Evolutionary conservation across 2,888 invertebrate species (phyloP), one percentile per base, ranked within the genome.

Genomic region (Matsumyia berberina): DNA sequence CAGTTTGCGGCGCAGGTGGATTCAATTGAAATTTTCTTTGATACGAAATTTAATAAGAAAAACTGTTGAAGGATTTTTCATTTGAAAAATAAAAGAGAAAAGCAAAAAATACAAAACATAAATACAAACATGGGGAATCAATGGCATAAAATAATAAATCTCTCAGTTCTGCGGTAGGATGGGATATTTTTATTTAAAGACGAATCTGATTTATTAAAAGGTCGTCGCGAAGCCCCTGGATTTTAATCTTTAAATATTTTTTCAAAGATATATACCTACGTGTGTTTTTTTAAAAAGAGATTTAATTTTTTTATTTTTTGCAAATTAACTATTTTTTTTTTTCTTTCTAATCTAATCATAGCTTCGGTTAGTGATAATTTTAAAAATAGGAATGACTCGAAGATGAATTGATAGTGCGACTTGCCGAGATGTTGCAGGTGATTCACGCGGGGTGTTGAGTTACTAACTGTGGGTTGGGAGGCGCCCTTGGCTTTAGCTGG

Each of bases 11-110:
- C 62, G 58, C 85, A 85, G 85, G 85, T 85, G 85, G 85, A 85
- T 85, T 85, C 85, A 74, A 80, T 85, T 80, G 80, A 85, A 85
- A 85, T 80, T 79, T 24, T 80, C 58, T 70, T 85, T 80, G 74
- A 80, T 80, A 79, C 15, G 66, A 85, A 85, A 76, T 74, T 85
- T 85, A 85, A 85, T 80, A 57, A 80, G 70, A 70, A 74, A 53
- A 57, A 70, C 44, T 44, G 73, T 37, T 69, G 57, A 79, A 64
- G 51, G 85, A 76, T 74, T 74, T 85, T 85, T 70, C 85, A 74
- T 80, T 76, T 85, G 85, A 85, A 85, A 64, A 58, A 53, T 15
- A 53, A 9, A 51, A 8, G 62, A 35, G 7, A 5, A 11, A 67
- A 8, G 5, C 24, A 44, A 12, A 33, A 9, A 60, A 24, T 3